A percentile compares a stretch with the other conserved stretches of the same genome.
Conservation (phyloP, 2,113 vertebrate genomes). For the Sebastes schlegelii region DNA sequence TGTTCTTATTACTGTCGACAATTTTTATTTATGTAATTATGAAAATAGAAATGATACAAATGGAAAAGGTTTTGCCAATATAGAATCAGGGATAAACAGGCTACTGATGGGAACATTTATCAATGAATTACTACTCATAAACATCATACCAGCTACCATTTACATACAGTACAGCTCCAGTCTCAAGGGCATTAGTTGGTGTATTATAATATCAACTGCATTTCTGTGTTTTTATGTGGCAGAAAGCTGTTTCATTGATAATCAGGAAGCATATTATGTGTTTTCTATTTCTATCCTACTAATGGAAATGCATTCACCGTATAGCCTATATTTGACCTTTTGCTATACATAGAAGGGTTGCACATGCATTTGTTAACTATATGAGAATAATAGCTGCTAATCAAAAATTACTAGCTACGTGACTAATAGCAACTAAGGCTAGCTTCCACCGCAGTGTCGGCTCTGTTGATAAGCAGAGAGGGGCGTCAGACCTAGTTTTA, state of each 20-base stretch:
- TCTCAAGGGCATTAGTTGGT: no score
- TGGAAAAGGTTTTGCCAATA: neutral
- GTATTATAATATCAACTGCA: no score
- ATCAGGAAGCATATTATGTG: neutral
- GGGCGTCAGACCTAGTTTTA: neutral
- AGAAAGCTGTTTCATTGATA: neutral
- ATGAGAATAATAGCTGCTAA: neutral
- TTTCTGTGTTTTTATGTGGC: neutral
- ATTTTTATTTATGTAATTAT: neutral
- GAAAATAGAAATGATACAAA: neutral
- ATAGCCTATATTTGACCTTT: neutral
- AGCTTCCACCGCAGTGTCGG: no score
- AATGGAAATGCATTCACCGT: neutral
- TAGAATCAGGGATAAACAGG: neutral
- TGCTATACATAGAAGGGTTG: neutral
- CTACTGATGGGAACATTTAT: no score
- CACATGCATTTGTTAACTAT: neutral
- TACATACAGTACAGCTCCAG: no score
- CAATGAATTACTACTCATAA: no score
- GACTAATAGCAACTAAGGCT: no score
- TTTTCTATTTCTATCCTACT: neutral
- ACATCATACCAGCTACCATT: no score
- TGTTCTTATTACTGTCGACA: neutral
- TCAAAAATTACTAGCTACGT: no score
- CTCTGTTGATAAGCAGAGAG: no score